A percentile compares a stretch with the other conserved stretches of the same genome.
Conservation (phyloP, 1,140 invertebrate genomes). For the Bombus superbus region DNA sequence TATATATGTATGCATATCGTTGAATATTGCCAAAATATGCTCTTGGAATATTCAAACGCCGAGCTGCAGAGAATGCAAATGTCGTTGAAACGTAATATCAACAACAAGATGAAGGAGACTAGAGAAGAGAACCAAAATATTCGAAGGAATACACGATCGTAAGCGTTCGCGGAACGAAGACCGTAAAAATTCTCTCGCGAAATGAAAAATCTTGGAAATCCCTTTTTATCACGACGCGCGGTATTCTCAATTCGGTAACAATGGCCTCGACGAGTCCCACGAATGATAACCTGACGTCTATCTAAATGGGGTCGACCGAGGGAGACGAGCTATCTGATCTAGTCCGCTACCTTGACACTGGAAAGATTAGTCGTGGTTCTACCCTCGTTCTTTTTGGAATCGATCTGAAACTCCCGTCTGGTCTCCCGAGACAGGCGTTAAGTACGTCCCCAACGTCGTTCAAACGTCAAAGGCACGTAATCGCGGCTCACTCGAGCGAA, state of each 20-base stretch:
- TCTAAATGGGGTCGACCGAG: conserved; percentile 53
- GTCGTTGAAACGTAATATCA: neutral
- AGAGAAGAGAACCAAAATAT: neutral
- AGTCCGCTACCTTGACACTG: conserved; percentile 60
- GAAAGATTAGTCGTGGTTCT: conserved; percentile 55
- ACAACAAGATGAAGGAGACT: neutral
- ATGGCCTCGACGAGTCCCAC: conserved; percentile 36
- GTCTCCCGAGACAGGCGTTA: conserved; percentile 27
- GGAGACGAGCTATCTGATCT: conserved; percentile 60
- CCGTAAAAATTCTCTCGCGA: neutral
- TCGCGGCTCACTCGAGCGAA: conserved; percentile 21
- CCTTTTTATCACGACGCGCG: neutral
- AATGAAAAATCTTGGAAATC: neutral
- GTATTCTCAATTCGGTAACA: conserved; percentile 29
- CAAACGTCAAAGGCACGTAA: conserved; percentile 61
- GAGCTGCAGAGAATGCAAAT: neutral
- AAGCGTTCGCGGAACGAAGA: neutral
- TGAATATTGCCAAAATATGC: conserved; percentile 13
- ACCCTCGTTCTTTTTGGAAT: conserved; percentile 28
- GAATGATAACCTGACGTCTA: conserved; percentile 54
- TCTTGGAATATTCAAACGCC: conserved; percentile 14
- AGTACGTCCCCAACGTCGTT: conserved; percentile 49
- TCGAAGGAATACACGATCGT: neutral
- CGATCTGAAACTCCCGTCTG: conserved; percentile 44
- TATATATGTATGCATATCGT: no score